Evolutionary conservation across 2,797 vertebrate species (phyloP).

Genomic region (Anableps anableps): DNA sequence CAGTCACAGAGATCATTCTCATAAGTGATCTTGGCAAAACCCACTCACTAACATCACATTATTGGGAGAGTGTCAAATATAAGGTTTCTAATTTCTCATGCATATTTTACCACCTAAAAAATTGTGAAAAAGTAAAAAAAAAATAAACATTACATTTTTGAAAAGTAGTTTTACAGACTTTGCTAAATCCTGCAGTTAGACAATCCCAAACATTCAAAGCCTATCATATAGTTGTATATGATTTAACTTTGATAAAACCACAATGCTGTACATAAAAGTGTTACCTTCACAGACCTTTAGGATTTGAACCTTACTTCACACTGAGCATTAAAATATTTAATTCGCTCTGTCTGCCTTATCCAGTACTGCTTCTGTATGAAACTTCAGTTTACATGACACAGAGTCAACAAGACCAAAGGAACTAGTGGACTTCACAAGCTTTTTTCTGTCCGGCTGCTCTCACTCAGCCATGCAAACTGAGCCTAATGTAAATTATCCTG

Average conservation of each 20-base stretch:
- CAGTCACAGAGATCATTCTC: neutral
- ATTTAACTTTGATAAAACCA: neutral
- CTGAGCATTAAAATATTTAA: conserved; percentile 7
- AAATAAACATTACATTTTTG: neutral
- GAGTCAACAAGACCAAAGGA: conserved; percentile 57
- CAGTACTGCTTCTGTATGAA: conserved; percentile 19
- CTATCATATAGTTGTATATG: neutral
- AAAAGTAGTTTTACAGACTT: neutral
- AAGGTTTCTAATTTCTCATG: neutral
- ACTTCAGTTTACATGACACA: conserved; percentile 44
- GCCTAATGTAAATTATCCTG: conserved; percentile 76
- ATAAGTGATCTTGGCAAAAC: neutral
- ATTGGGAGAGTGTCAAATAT: neutral
- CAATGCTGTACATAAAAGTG: neutral
- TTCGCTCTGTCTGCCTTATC: neutral
- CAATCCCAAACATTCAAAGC: neutral
- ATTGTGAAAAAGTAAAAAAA: neutral
- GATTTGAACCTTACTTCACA: conserved; percentile 4
- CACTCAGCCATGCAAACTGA: conserved; percentile 65
- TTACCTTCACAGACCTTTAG: neutral
- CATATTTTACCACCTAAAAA: neutral
- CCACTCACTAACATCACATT: neutral
- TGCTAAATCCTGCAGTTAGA: neutral
- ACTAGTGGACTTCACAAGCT: conserved; percentile 37
- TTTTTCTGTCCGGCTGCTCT: conserved; percentile 53